phyloP scores from a whole-genome alignment of 2,797 vertebrate genomes.

The Callimico goeldii region DNA sequence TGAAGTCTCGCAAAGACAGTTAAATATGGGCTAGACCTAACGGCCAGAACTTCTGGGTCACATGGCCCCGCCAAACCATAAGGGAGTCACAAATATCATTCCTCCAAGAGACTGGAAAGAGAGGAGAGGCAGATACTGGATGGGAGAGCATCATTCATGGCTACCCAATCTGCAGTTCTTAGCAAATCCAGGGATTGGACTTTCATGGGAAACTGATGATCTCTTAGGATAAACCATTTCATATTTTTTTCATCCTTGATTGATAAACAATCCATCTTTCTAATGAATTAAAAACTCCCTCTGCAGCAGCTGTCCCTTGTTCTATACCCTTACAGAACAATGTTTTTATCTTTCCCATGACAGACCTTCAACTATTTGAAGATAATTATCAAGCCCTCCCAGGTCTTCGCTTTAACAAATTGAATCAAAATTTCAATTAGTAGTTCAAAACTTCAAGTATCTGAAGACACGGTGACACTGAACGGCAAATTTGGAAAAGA shows the following conservation, averaged over 20 bases:
- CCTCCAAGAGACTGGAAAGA: neutral
- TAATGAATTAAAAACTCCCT: constrained; percentile 11
- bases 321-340: neutral
- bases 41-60: neutral
- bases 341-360: constrained; percentile 48
- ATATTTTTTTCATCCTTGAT: neutral
- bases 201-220: neutral
- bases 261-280: constrained; percentile 33
- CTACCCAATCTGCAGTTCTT: neutral
- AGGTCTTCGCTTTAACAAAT: constrained; percentile 58
- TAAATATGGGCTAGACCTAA: neutral
- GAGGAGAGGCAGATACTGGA: neutral
- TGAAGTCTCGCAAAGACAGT: neutral
- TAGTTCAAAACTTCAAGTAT: constrained; percentile 59
- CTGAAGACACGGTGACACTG: constrained; percentile 38
- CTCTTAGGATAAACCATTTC: neutral
- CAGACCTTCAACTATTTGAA: constrained; percentile 35
- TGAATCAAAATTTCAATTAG: constrained; percentile 67
- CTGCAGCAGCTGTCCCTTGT: neutral
- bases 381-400: constrained; percentile 66
- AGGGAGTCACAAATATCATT: neutral
- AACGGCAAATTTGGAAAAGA: constrained; percentile 58
- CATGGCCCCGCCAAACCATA: neutral
- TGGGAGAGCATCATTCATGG: neutral
- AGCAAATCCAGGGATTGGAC: neutral